phyloP scores from a whole-genome alignment of 1,140 invertebrate genomes.

The Bombus terrestris region DNA sequence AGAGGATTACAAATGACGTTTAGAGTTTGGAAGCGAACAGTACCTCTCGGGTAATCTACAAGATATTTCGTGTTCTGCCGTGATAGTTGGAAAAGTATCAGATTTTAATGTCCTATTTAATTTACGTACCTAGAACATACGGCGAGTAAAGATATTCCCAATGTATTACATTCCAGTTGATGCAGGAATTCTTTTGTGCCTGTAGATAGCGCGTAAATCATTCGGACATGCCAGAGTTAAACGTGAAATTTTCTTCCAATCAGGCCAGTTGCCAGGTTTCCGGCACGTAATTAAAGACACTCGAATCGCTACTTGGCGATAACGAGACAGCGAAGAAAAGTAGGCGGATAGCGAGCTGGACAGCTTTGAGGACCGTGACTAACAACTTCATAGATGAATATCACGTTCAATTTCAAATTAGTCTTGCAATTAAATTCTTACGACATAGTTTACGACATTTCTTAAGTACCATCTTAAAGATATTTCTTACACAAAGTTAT shows the following conservation, averaged over 20 bases:
- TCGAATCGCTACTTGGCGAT: conserved; percentile 62
- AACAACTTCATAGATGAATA: conserved; percentile 76
- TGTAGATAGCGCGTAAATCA: conserved; percentile 28
- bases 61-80: conserved; percentile 37
- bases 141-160: not conserved
- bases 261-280: conserved; percentile 59
- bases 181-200: not conserved
- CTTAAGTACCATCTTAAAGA: not conserved
- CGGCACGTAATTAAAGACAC: conserved; percentile 71
- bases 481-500: not conserved
- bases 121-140: conserved; percentile 11
- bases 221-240: conserved; percentile 8
- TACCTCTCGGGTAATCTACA: conserved; percentile 54
- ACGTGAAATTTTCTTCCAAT: conserved; percentile 66
- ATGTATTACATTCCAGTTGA: not conserved
- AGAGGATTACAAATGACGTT: conserved; percentile 57
- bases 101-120: conserved; percentile 54
- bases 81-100: conserved; percentile 32
- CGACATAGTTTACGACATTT: conserved; percentile 53
- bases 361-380: conserved; percentile 76
- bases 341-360: conserved; percentile 67
- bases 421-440: conserved; percentile 41
- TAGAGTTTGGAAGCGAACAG: conserved; percentile 44
- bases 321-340: conserved; percentile 59
- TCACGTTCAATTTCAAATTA: conserved; percentile 58